These are phyloP conservation scores for Andrena chrysosceles DNA, from an alignment of 2,888 invertebrate genomes.

Conservation along the genomic window DNA sequence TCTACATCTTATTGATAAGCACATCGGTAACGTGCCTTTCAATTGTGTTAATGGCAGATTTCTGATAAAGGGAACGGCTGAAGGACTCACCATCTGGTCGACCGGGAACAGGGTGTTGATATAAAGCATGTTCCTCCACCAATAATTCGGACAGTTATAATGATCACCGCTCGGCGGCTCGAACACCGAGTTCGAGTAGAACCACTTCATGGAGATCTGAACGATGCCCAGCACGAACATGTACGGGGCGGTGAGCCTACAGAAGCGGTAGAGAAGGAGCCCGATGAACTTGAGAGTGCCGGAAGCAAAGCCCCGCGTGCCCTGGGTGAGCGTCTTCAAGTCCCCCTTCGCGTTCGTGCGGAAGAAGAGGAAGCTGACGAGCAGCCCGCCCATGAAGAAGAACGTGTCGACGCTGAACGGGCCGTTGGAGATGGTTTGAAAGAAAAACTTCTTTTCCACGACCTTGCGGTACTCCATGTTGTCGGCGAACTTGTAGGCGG, in stretches of 20 bases:
- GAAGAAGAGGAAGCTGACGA: slow-evolving; percentile 95
- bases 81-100: slow-evolving; percentile 90
- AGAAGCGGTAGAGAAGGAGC: slow-evolving; percentile 89
- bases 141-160: slow-evolving; percentile 92
- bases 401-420: slow-evolving; percentile 85
- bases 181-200: slow-evolving; percentile 92
- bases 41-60: too few relatives aligned
- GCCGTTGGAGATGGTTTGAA: slow-evolving; percentile 84
- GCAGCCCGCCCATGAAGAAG: slow-evolving; percentile 88
- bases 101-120: slow-evolving; percentile 94
- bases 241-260: slow-evolving; percentile 92
- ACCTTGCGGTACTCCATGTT: slow-evolving; percentile 86
- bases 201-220: slow-evolving; percentile 95
- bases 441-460: slow-evolving; percentile 83
- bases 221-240: slow-evolving; percentile 93
- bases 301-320: slow-evolving; percentile 80
- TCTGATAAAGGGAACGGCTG: background rate
- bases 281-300: slow-evolving; percentile 88
- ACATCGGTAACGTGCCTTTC: too few relatives aligned
- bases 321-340: slow-evolving; percentile 87
- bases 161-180: slow-evolving; percentile 94
- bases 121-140: slow-evolving; percentile 95
- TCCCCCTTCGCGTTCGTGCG: slow-evolving; percentile 87
- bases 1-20: too few relatives aligned
- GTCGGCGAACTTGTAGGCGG: slow-evolving; percentile 94